Evolutionary conservation across 2,797 vertebrate genomes (phyloP).

Genomic region (Poecilia wingei): DNA sequence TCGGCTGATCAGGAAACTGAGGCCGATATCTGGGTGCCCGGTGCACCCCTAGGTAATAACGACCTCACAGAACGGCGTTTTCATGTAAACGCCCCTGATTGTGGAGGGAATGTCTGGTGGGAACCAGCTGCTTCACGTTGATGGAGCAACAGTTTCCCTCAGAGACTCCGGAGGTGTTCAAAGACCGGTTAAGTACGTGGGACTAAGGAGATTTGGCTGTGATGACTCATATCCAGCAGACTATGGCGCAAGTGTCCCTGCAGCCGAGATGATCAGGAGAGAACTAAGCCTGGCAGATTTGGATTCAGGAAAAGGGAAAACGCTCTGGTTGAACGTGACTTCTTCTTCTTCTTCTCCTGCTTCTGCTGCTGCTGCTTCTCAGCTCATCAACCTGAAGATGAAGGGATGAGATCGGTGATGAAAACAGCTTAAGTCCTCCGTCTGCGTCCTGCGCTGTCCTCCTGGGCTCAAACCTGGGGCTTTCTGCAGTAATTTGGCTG

Average conservation of each 20-base stretch:
- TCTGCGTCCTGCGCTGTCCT: conserved; percentile 59
- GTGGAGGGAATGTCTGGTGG: background rate
- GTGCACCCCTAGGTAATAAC: background rate
- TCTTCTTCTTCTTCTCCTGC: conserved; percentile 25
- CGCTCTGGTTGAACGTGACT: conserved; percentile 45
- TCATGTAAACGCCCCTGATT: background rate
- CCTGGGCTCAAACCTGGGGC: conserved; percentile 64
- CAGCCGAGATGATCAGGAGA: conserved; percentile 36
- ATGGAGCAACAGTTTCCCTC: conserved; percentile 3
- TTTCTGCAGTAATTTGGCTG: conserved; percentile 73
- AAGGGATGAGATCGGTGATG: conserved; percentile 71
- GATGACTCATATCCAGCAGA: conserved; percentile 60
- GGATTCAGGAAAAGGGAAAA: conserved; percentile 15
- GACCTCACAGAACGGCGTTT: background rate
- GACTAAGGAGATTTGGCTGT: conserved; percentile 55
- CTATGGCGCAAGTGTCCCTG: conserved; percentile 24
- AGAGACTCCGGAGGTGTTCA: conserved; percentile 38
- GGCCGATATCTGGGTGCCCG: no score
- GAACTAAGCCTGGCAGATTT: conserved; percentile 61
- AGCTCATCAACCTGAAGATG: conserved; percentile 70
- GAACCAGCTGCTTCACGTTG: background rate
- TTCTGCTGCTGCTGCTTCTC: conserved; percentile 22
- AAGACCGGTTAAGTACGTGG: conserved; percentile 45
- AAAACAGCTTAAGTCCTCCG: conserved; percentile 71
- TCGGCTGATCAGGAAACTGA: no score